phyloP scores from a whole-genome alignment of 2,113 vertebrate species.

The Nothocercus nigrocapillus region DNA sequence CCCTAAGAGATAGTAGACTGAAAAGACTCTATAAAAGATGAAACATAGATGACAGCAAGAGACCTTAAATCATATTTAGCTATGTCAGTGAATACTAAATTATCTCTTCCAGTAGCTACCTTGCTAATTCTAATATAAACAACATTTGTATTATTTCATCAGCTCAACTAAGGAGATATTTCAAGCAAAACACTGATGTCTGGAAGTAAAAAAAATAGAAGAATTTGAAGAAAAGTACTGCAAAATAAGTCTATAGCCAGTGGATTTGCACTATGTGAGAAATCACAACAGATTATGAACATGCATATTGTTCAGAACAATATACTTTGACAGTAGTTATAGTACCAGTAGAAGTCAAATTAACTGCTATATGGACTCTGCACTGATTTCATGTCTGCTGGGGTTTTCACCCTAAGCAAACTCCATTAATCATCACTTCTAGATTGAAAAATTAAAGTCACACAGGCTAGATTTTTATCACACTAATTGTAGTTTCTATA shows the following conservation, averaged over 20 bases:
- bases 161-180: not conserved
- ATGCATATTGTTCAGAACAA: not conserved
- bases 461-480: conserved; percentile 15
- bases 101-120: not conserved
- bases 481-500: not conserved
- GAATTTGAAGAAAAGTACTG: not conserved
- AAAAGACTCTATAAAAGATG: not conserved
- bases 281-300: not conserved
- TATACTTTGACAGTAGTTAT: not conserved
- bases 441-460: conserved; percentile 11
- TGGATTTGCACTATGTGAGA: not conserved
- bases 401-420: not conserved
- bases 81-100: not conserved
- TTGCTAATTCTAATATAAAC: not conserved
- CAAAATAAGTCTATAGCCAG: not conserved
- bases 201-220: not conserved
- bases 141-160: not conserved
- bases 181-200: not conserved
- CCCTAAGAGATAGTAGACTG: not conserved
- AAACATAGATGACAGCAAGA: not conserved
- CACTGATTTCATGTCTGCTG: not conserved
- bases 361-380: not conserved
- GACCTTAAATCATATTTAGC: not conserved
- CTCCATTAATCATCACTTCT: not conserved
- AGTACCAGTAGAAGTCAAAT: conserved; percentile 16